Percentiles rank a stretch among this genome's conserved stretches.
Evolutionary conservation across 2,888 invertebrate genomes (phyloP).

Genomic region (Lydus trimaculatus): DNA sequence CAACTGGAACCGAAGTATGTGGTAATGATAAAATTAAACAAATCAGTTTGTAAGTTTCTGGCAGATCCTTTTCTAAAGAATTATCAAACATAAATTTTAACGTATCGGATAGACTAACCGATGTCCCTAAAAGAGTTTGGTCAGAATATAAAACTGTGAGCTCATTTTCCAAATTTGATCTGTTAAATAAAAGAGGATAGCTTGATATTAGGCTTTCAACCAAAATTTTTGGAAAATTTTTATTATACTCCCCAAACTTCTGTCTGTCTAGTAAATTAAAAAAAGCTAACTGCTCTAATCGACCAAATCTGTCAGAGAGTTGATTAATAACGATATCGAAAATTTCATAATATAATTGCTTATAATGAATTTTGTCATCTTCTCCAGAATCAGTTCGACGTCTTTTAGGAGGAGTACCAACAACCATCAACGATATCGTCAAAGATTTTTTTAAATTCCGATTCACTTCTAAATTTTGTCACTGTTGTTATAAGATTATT

Average conservation of each 20-base stretch:
- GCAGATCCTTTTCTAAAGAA: constrained; percentile 11
- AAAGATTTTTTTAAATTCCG: background rate
- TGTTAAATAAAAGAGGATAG: constrained; percentile 17
- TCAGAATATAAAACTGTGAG: constrained; percentile 26
- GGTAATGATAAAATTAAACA: constrained; percentile 22
- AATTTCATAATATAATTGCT: constrained; percentile 15
- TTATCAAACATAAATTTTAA: constrained; percentile 21
- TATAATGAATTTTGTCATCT: constrained; percentile 13
- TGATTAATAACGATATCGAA: constrained; percentile 19
- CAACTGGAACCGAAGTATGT: constrained; percentile 21
- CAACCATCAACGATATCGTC: constrained; percentile 9
- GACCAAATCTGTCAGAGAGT: constrained; percentile 18
- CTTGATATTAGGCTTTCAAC: constrained; percentile 14
- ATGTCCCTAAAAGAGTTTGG: constrained; percentile 15
- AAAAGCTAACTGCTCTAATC: constrained; percentile 16
- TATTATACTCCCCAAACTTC: constrained; percentile 14
- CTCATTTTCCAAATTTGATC: constrained; percentile 20
- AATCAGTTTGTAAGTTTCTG: constrained; percentile 24
- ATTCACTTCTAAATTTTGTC: constrained; percentile 14
- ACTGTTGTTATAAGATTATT: constrained; percentile 15
- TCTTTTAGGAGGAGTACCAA: constrained; percentile 12
- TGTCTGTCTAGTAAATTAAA: constrained; percentile 14
- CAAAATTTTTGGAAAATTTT: constrained; percentile 18
- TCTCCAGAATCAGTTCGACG: constrained; percentile 12
- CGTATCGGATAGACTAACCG: constrained; percentile 11